Evolutionary conservation across 2,888 invertebrate genomes (phyloP), one percentile per base, ranked within the genome.

Genomic region (Tipula unca): DNA sequence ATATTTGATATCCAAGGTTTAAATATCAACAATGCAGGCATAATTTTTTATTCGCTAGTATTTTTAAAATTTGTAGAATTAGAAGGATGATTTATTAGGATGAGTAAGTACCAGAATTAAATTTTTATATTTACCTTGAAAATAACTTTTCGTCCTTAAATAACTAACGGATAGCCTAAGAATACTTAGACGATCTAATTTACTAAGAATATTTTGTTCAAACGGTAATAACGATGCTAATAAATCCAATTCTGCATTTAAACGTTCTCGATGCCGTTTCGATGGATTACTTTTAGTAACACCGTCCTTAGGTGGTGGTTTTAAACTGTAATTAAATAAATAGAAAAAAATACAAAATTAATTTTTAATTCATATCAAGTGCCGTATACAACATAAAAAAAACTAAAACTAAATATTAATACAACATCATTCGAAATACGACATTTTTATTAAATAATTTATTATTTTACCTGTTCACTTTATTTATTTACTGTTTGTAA

Each of bases 141-240:
- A 99, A 93, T 99, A 99, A 92, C 98, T 98, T 93, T 99, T 99
- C 90, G 98, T 99, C 89, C 99, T 95, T 88, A 99, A 94, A 91
- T 99, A 99, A 93, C 98, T 98, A 92, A 99, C 99, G 86, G 98
- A 98, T 87, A 99, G 94, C 90, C 99, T 94, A 88, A 99, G 94
- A 89, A 99, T 99, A 90, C 98, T 99, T 88, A 99, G 95, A 89
- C 99, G 95, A 93, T 99, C 99, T 90, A 99, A 93, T 92, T 99
- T 99, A 91, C 98, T 97, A 88, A 99, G 95, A 90, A 99, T 98
- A 91, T 98, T 98, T 92, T 98, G 98, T 91, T 99, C 98, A 92
- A 98, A 99, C 88, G 99, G 99, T 89, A 98, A 93, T 89, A 98
- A 92, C 88, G 97, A 96, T 84, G 99, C 99, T 89, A 99, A 92